These are phyloP conservation scores for Coreoperca whiteheadi DNA, from an alignment of 2,113 vertebrate genomes.

Conservation along the genomic window DNA sequence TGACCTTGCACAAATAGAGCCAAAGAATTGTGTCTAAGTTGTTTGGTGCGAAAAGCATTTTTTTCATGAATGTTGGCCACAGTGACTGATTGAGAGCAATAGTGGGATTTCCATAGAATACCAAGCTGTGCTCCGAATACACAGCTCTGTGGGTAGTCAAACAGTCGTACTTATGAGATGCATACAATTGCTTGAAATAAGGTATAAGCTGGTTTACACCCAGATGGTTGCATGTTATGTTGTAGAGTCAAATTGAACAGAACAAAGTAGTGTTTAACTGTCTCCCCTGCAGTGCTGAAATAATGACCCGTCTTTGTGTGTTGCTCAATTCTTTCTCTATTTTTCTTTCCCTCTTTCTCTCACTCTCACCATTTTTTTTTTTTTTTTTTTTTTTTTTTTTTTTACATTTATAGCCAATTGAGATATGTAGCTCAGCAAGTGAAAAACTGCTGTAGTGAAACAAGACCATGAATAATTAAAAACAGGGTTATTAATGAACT, in stretches of 20 bases:
- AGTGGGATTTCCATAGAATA: conserved; percentile 50
- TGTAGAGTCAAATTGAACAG: conserved; percentile 76
- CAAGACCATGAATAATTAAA: conserved; percentile 94
- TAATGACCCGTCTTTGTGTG: conserved; percentile 84
- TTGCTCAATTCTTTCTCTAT: conserved; percentile 44
- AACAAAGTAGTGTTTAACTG: conserved; percentile 78
- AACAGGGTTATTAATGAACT: conserved; percentile 92
- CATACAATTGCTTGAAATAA: conserved; percentile 64
- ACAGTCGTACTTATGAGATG: conserved; percentile 63
- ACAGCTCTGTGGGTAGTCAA: conserved; percentile 62
- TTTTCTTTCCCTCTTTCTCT: conserved; percentile 8
- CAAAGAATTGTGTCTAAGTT: background rate
- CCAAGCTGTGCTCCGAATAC: conserved; percentile 63
- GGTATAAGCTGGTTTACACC: conserved; percentile 70
- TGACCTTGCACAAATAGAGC: background rate
- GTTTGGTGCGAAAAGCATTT: background rate
- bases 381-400: background rate
- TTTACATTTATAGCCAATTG: conserved; percentile 84
- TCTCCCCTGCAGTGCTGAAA: conserved; percentile 79
- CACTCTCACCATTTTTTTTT: background rate
- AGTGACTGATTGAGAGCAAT: conserved; percentile 50
- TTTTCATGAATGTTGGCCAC: conserved; percentile 16
- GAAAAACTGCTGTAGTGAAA: conserved; percentile 90
- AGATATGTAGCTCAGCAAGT: conserved; percentile 88
- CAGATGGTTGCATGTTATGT: conserved; percentile 68